Conservation (phyloP, 2,888 invertebrate genomes). For the Zhuqinia jingwanae region DNA sequence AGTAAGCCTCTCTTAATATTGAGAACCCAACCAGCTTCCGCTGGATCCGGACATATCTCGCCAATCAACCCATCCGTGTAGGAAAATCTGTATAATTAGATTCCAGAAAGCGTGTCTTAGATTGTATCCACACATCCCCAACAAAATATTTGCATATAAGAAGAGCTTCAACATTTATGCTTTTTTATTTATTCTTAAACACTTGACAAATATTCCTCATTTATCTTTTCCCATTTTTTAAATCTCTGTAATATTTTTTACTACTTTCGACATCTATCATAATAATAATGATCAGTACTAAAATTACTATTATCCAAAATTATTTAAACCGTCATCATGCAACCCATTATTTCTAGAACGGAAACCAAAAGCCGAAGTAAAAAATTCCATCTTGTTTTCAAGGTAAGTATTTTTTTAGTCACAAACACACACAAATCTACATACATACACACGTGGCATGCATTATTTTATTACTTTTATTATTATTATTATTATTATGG, state of each 20-base stretch:
- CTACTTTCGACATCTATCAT: too few species aligned
- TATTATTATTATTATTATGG: slow-evolving; percentile 19
- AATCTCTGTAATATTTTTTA: too few species aligned
- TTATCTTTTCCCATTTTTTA: too few species aligned
- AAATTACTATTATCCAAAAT: too few species aligned
- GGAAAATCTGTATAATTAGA: slow-evolving; percentile 83
- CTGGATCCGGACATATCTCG: slow-evolving; percentile 89
- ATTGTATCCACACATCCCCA: too few species aligned
- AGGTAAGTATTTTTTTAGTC: not conserved
- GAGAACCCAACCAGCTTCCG: slow-evolving; percentile 90
- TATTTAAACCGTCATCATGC: too few species aligned
- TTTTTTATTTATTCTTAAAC: too few species aligned
- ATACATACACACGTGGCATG: slow-evolving; percentile 50
- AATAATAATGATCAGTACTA: too few species aligned
- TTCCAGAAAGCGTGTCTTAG: not conserved
- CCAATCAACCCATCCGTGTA: slow-evolving; percentile 92
- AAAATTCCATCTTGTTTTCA: not conserved
- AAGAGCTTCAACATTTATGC: not conserved
- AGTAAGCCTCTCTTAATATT: slow-evolving; percentile 94
- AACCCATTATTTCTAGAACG: too few species aligned
- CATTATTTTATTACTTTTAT: slow-evolving; percentile 39
- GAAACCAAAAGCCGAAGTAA: too few species aligned
- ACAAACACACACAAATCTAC: too few species aligned
- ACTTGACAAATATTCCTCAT: too few species aligned
- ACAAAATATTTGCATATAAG: not conserved